Base-by-base conservation (phyloP, 1,140 invertebrate species). In the Microplitis mediator region DNA sequence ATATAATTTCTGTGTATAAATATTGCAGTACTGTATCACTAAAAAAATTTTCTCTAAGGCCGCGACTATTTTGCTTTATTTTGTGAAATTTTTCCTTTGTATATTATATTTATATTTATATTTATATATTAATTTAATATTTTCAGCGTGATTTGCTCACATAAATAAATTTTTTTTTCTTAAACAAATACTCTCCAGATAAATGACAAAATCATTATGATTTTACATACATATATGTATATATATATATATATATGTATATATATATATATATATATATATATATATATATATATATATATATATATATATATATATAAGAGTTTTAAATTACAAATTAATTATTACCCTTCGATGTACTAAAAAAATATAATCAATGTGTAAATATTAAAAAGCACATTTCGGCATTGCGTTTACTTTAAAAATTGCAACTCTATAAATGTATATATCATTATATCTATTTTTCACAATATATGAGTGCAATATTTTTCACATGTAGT, bases 331-430 rank as follows among this genome's bases (percentile, higher is more conserved):
- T 32, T 35, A 54, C 32, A 16, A 34, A 51, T 54, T 52, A 34
- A 35, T 23, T 8, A 13, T 61, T 45, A 35, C 36, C 14, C 36
- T 36, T 54, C 13, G 14, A 3, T 13, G 11, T 58, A 54, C 3
- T 45, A 50, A 51, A 65, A 45, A 51, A 50, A 51, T 74, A 75
- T 80, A 78, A 78, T 78, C 78, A 78, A 77, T 36, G 73, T 78
- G 75, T 80, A 79, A 80, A 79, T 32, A 78, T 79, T 64, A 72
- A 79, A 45, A 79, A 78, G 77, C 79, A 78, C 73, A 34, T 72
- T 75, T 61, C 72, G 66, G 32, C 75, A 75, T 69, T 72, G 71
- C 67, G 72, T 71, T 74, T 75, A 72, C 79, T 60, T 73, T 75
- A 23, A 23, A 77, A 72, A 35, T 72, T 69, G 72, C 36, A 58